Evolutionary conservation across 2,797 vertebrate genomes (phyloP).

Genomic region (Pseudochirops corinnae): DNA sequence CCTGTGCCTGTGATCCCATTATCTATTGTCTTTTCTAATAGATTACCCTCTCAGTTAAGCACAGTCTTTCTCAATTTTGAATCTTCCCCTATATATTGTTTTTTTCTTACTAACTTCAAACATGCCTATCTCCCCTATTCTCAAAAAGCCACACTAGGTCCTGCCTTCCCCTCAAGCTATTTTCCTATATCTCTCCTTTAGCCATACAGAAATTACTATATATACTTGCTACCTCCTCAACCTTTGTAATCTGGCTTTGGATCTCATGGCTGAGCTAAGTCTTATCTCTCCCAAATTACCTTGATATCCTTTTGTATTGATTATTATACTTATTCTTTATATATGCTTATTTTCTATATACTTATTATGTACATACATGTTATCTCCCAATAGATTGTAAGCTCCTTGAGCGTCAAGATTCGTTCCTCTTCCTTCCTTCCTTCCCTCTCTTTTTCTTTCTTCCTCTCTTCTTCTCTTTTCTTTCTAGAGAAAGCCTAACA

Average conservation of each 20-base stretch:
- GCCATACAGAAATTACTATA: background rate
- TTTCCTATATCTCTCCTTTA: background rate
- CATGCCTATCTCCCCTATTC: background rate
- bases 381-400: background rate
- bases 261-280: background rate
- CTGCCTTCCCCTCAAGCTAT: background rate
- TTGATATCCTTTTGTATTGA: background rate
- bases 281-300: background rate
- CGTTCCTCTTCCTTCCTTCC: background rate
- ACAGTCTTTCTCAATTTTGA: background rate
- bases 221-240: background rate
- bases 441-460: background rate
- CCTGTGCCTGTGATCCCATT: background rate
- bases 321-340: background rate
- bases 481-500: background rate
- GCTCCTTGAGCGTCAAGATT: background rate
- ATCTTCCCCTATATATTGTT: background rate
- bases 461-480: background rate
- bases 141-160: background rate
- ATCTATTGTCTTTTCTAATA: background rate
- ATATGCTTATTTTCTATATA: background rate
- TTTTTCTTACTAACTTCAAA: background rate
- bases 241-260: background rate
- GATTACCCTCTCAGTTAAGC: background rate
- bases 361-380: background rate